phyloP scores from a whole-genome alignment of 2,888 invertebrate genomes.

The Ormyrus thymus region DNA sequence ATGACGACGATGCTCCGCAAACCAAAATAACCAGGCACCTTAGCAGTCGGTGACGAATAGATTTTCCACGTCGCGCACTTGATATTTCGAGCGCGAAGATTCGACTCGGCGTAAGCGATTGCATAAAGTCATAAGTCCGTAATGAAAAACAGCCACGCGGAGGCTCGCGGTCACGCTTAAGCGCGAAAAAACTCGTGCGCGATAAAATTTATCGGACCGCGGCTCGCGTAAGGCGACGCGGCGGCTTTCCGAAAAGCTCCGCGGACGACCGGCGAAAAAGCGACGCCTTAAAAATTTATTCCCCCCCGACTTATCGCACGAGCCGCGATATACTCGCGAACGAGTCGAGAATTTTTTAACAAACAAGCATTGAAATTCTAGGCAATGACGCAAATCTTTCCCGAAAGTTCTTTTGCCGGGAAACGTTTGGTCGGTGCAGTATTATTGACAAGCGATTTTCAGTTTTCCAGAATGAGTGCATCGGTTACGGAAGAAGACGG shows the following conservation, averaged over 20 bases:
- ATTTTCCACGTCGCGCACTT: not conserved
- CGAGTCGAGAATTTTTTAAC: too few relatives aligned
- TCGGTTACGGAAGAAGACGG: not conserved
- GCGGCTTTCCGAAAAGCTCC: conserved; percentile 7
- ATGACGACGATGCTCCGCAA: too few relatives aligned
- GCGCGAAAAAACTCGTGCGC: conserved; percentile 7
- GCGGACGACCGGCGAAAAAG: too few relatives aligned
- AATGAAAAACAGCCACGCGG: not conserved
- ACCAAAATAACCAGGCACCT: too few relatives aligned
- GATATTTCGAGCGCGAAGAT: not conserved
- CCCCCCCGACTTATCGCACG: too few relatives aligned
- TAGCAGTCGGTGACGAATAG: not conserved
- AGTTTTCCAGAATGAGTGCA: not conserved
- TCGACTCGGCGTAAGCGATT: not conserved
- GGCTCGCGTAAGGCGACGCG: too few relatives aligned
- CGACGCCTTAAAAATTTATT: too few relatives aligned
- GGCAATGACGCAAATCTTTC: too few relatives aligned
- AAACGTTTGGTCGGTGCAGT: too few relatives aligned
- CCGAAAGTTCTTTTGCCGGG: too few relatives aligned
- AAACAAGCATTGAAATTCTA: too few relatives aligned
- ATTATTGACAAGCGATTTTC: not conserved
- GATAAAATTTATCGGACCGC: conserved; percentile 19
- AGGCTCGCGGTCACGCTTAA: not conserved
- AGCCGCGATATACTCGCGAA: too few relatives aligned
- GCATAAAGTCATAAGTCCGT: conserved; percentile 8